Evolutionary conservation across 30 jellyfish, hydroid and myxozoan species (phyloP).

Genomic region (Turritopsis rubra): DNA sequence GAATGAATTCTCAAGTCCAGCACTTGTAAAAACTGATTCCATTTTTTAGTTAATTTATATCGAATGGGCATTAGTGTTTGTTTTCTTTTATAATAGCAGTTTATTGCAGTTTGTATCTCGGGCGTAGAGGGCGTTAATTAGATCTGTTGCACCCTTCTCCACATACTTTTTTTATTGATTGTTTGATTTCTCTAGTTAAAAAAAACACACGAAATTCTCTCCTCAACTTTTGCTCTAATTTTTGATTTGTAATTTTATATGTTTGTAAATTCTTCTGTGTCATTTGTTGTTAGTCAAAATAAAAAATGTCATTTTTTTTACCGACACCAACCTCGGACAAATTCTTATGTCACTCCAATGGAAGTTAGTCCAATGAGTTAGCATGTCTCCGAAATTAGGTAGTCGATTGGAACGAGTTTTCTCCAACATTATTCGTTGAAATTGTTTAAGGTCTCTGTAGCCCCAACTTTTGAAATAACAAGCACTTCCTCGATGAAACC

Average conservation of each 20-base stretch:
- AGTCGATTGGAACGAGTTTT: no score
- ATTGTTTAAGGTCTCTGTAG: no score
- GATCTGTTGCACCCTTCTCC: no score
- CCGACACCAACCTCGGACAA: no score
- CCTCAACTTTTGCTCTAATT: neutral
- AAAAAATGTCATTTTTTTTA: no score
- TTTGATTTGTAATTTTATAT: neutral
- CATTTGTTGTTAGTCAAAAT: neutral
- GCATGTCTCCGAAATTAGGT: no score
- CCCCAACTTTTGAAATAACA: no score
- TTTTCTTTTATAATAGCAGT: neutral
- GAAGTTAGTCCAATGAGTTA: no score
- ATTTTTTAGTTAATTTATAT: neutral
- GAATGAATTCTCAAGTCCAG: no score
- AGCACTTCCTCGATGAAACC: no score
- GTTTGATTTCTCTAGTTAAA: neutral
- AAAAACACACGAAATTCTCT: neutral
- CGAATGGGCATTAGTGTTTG: slow-evolving; percentile 2
- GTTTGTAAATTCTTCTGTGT: neutral
- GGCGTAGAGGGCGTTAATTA: neutral
- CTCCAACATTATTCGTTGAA: no score
- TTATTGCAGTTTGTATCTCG: neutral
- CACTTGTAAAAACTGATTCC: neutral
- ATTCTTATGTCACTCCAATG: no score
- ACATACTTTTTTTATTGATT: neutral